Evolutionary conservation across 1,140 invertebrate species (phyloP).

Genomic region (Octopus bimaculoides): DNA sequence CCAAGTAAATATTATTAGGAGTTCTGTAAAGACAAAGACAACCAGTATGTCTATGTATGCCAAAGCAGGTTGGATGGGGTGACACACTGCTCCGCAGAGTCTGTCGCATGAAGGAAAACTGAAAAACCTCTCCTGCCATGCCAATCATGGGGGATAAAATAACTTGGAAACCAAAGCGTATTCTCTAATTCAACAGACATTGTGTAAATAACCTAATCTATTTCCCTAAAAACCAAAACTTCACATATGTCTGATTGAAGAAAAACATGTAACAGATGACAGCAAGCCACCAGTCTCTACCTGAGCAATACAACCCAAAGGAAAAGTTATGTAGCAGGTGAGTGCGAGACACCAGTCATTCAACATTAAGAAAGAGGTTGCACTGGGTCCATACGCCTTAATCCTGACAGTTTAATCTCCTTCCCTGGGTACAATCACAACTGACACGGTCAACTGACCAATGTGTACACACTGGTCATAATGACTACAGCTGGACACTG

Average conservation of each 20-base stretch:
- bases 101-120: too few species aligned
- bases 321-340: not conserved
- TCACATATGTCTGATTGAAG: not conserved
- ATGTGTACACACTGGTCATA: slow-evolving; percentile 15
- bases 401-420: slow-evolving; percentile 18
- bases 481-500: slow-evolving; percentile 23
- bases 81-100: too few species aligned
- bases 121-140: too few species aligned
- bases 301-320: not conserved
- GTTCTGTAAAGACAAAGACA: too few species aligned
- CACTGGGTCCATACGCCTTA: slow-evolving; percentile 17
- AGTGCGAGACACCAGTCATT: slow-evolving; percentile 7
- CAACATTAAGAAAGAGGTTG: slow-evolving; percentile 32
- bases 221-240: too few species aligned
- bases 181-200: too few species aligned
- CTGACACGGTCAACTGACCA: slow-evolving; percentile 21
- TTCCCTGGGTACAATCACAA: slow-evolving; percentile 26
- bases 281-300: not conserved
- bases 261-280: not conserved
- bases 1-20: too few species aligned
- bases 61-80: too few species aligned
- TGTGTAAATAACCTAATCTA: too few species aligned
- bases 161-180: too few species aligned
- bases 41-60: too few species aligned
- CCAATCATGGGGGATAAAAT: too few species aligned